Conservation (phyloP, 1,140 invertebrate genomes). For the Platyscapa corneri region DNA sequence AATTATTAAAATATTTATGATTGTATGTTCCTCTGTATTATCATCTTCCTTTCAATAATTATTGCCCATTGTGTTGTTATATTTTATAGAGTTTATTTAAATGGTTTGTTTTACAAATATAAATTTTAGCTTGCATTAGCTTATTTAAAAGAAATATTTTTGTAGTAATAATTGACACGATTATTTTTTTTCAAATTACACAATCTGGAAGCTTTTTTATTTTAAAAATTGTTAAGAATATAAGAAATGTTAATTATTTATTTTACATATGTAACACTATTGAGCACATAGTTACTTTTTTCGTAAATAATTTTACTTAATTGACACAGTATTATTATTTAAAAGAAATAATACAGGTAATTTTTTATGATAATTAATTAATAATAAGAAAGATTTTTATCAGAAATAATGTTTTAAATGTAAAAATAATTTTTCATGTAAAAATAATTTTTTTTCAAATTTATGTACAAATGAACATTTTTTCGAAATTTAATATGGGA, state of each 20-base stretch:
- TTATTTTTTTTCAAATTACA: constrained; percentile 9
- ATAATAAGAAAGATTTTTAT: too few species aligned
- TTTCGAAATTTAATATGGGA: too few species aligned
- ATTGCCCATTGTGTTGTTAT: not conserved
- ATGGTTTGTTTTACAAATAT: not conserved
- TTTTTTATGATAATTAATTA: too few species aligned
- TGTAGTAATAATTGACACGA: not conserved
- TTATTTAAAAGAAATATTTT: not conserved
- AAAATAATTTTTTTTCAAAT: too few species aligned
- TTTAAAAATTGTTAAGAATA: not conserved
- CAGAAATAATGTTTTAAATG: too few species aligned
- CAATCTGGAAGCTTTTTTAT: not conserved
- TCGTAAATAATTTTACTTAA: too few species aligned
- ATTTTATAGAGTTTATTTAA: not conserved
- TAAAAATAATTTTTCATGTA: too few species aligned
- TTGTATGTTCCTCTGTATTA: not conserved
- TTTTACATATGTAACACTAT: too few species aligned
- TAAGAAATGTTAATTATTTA: not conserved
- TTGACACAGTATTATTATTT: too few species aligned
- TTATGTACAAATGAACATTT: too few species aligned
- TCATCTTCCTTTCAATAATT: not conserved
- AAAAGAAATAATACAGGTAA: too few species aligned
- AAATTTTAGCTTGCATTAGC: not conserved
- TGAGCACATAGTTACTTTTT: too few species aligned
- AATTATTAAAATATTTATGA: constrained; percentile 16